These are phyloP conservation scores for Triplophysa bombifrons DNA, from an alignment of 2,797 vertebrate genomes.

Conservation along the genomic window DNA sequence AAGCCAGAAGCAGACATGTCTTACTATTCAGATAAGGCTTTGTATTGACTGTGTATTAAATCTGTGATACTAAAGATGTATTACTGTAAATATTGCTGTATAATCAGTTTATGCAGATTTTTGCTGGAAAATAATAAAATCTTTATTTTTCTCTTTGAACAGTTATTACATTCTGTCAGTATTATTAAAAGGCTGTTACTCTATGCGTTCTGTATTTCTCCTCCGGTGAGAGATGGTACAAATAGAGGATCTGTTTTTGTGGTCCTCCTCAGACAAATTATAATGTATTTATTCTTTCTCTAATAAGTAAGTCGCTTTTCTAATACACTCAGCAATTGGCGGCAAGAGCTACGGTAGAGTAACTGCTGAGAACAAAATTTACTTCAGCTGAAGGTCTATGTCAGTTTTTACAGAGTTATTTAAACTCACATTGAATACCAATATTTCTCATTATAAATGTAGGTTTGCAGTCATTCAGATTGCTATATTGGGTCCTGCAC, in stretches of 20 bases:
- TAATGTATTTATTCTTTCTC: background rate
- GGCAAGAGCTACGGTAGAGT: background rate
- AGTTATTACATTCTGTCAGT: constrained; percentile 34
- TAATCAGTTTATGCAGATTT: background rate
- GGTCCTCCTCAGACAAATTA: background rate
- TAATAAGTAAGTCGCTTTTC: background rate
- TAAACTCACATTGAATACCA: background rate
- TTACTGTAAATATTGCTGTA: background rate
- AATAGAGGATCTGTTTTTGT: background rate
- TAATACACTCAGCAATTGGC: background rate
- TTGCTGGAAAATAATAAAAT: background rate
- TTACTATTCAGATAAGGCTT: no score
- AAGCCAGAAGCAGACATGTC: no score
- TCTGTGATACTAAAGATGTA: no score
- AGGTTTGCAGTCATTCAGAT: background rate
- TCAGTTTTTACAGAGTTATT: background rate
- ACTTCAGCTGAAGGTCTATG: background rate
- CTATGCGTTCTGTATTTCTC: constrained; percentile 29
- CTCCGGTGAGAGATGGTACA: background rate
- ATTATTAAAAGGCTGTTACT: constrained; percentile 39
- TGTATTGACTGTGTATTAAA: no score
- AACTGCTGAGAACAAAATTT: background rate
- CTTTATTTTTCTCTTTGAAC: constrained; percentile 40
- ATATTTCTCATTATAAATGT: background rate
- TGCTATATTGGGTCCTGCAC: no score